A percentile compares a stretch with the other conserved stretches of the same genome.
Evolutionary conservation across 1,140 invertebrate genomes (phyloP).

Genomic region (Plodia interpunctella): DNA sequence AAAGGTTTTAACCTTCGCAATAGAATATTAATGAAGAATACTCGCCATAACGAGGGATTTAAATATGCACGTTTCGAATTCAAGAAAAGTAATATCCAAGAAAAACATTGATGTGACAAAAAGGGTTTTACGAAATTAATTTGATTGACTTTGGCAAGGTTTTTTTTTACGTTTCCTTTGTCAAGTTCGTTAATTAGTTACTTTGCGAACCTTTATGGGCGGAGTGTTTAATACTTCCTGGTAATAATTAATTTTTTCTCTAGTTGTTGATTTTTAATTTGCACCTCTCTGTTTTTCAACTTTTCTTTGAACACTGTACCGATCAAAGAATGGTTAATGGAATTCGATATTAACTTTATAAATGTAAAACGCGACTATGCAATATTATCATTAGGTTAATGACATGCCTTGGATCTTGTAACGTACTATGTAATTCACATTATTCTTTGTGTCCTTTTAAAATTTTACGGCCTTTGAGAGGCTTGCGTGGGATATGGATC

Average conservation of each 20-base stretch:
- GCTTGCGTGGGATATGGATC: no score
- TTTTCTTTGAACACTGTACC: background rate
- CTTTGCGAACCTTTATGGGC: constrained; percentile 34
- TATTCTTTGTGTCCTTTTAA: no score
- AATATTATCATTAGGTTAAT: no score
- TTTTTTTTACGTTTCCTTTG: constrained; percentile 38
- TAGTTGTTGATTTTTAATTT: constrained; percentile 11
- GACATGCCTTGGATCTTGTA: no score
- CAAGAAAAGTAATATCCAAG: constrained; percentile 17
- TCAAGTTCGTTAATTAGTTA: constrained; percentile 52
- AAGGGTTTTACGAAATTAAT: constrained; percentile 44
- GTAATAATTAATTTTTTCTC: constrained; percentile 31
- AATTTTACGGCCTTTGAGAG: no score
- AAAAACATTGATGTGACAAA: constrained; percentile 34
- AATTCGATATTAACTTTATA: no score
- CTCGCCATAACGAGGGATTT: background rate
- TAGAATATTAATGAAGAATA: constrained; percentile 3
- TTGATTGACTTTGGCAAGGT: constrained; percentile 38
- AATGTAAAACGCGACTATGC: no score
- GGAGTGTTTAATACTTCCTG: constrained; percentile 36
- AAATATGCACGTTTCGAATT: constrained; percentile 4
- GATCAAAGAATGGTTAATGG: background rate
- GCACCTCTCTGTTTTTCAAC: background rate
- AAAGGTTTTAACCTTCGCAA: background rate
- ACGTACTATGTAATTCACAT: no score